These are phyloP conservation scores for Semotilus atromaculatus DNA, from an alignment of 2,797 vertebrate species.

Conservation along the genomic window DNA sequence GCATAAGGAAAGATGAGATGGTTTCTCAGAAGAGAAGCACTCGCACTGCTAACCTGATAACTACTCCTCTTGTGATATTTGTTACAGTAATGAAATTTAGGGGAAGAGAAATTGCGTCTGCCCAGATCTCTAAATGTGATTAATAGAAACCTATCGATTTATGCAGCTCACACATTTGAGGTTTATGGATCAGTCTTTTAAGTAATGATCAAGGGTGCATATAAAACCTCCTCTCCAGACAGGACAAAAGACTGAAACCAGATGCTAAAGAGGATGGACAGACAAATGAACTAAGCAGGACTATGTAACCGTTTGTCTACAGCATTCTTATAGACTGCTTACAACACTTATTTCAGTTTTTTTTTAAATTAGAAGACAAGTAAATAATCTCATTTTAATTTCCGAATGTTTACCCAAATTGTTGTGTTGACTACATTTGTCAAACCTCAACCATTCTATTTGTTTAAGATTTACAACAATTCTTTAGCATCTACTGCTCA, in stretches of 20 bases:
- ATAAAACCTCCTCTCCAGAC: conserved; percentile 40
- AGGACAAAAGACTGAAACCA: conserved; percentile 37
- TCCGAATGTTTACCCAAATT: neutral
- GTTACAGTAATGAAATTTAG: conserved; percentile 77
- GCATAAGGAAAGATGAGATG: conserved; percentile 54
- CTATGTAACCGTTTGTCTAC: neutral
- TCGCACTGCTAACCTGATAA: conserved; percentile 76
- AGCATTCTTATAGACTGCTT: neutral
- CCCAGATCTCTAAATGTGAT: conserved; percentile 65
- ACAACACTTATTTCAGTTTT: neutral
- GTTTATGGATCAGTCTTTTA: conserved; percentile 61
- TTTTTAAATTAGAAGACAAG: neutral
- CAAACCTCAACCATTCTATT: neutral
- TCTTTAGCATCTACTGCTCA: neutral
- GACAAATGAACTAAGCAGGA: neutral
- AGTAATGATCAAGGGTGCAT: conserved; percentile 18
- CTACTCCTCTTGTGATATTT: conserved; percentile 73
- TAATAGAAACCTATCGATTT: conserved; percentile 64
- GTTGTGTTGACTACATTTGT: neutral
- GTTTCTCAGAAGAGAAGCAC: conserved; percentile 55
- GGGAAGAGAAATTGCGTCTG: conserved; percentile 67
- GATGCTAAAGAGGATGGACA: conserved; percentile 28
- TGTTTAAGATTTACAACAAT: too few species aligned
- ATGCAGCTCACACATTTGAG: conserved; percentile 59
- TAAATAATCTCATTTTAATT: neutral